A percentile compares a stretch with the other conserved stretches of the same genome.
phyloP scores from a whole-genome alignment of 2,888 invertebrate genomes.

The Perizoma flavofasciatum region DNA sequence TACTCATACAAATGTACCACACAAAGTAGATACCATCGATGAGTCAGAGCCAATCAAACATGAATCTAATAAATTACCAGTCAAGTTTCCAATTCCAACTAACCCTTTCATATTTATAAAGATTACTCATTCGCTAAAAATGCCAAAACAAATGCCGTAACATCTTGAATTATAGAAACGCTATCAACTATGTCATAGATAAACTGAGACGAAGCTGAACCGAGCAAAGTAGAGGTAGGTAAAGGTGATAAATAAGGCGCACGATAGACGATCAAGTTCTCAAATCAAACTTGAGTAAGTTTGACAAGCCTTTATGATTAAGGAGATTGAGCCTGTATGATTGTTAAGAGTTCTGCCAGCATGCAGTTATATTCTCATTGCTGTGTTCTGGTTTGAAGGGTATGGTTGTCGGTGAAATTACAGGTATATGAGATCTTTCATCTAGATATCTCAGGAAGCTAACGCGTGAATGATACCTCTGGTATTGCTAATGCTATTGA shows the following conservation, averaged over 20 bases:
- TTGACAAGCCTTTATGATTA: background rate
- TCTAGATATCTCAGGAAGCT: too few relatives aligned
- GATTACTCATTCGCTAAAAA: constrained; percentile 17
- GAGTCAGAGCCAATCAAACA: constrained; percentile 29
- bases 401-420: too few relatives aligned
- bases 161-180: constrained; percentile 5
- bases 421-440: too few relatives aligned
- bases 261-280: constrained; percentile 10
- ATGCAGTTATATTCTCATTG: too few relatives aligned
- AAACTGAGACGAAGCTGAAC: constrained; percentile 6
- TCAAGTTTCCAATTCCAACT: constrained; percentile 13
- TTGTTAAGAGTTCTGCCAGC: background rate
- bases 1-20: constrained; percentile 7
- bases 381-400: too few relatives aligned
- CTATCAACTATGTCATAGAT: constrained; percentile 1
- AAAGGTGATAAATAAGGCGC: constrained; percentile 15
- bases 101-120: constrained; percentile 10
- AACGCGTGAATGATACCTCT: too few relatives aligned
- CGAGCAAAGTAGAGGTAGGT: constrained; percentile 1
- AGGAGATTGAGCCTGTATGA: background rate
- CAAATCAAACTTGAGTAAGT: constrained; percentile 5
- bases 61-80: constrained; percentile 13
- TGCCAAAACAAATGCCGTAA: constrained; percentile 9
- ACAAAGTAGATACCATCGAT: constrained; percentile 7
- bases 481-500: too few relatives aligned